phyloP scores from a whole-genome alignment of 2,888 invertebrate species.

The Erannis defoliaria region DNA sequence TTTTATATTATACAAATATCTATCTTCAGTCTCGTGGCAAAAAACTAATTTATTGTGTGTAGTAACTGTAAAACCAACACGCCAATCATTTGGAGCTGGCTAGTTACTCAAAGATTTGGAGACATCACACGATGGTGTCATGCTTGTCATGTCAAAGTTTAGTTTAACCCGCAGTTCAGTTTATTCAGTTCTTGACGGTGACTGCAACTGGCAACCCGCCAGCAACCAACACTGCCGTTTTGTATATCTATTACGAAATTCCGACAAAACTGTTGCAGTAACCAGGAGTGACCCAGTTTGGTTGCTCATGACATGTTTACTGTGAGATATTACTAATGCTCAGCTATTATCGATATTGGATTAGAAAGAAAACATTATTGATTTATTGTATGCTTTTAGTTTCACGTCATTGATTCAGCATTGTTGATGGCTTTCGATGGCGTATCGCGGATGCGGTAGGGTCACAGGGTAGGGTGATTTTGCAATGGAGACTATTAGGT shows the following conservation, averaged over 20 bases:
- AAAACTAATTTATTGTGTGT: neutral
- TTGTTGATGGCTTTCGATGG: neutral
- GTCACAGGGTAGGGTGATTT: too few relatives aligned
- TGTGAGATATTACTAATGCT: constrained; percentile 43
- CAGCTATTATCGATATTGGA: constrained; percentile 42
- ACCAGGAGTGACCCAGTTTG: constrained; percentile 74
- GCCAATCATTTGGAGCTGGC: constrained; percentile 13
- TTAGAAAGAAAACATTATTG: constrained; percentile 35
- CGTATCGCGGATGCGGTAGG: neutral
- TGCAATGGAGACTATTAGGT: neutral
- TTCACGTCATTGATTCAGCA: constrained; percentile 19
- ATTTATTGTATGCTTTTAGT: constrained; percentile 42
- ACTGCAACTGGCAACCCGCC: constrained; percentile 73
- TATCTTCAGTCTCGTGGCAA: neutral
- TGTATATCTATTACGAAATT: constrained; percentile 81
- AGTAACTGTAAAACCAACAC: neutral
- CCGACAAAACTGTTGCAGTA: constrained; percentile 79
- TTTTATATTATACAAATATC: too few relatives aligned
- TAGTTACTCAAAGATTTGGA: too few relatives aligned
- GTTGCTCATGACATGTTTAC: constrained; percentile 53
- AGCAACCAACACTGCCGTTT: constrained; percentile 67
- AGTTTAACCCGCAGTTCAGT: constrained; percentile 27
- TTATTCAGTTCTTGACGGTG: constrained; percentile 40
- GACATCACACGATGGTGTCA: constrained; percentile 25
- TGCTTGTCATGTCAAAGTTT: constrained; percentile 30